A percentile compares a stretch with the other conserved stretches of the same genome.
Conservation (phyloP, 2,888 invertebrate species). For the Cepaea hortensis region DNA sequence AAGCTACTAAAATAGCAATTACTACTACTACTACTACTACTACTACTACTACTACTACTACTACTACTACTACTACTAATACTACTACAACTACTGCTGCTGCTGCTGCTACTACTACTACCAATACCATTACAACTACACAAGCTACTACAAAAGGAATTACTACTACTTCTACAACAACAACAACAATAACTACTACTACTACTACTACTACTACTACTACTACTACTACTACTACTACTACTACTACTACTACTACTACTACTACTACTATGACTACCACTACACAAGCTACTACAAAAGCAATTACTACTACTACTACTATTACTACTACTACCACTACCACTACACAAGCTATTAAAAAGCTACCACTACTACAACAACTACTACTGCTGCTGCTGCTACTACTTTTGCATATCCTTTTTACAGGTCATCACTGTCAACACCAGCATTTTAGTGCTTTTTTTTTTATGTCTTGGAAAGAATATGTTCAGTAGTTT, state of each 20-base stretch:
- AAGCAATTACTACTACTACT: background rate
- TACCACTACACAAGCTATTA: background rate
- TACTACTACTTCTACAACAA: slow-evolving; percentile 12
- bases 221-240: slow-evolving; percentile 21
- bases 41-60: background rate
- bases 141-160: too few species aligned
- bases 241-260: slow-evolving; percentile 29
- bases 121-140: background rate
- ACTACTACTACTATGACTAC: slow-evolving; percentile 1
- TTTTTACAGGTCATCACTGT: too few species aligned
- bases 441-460: too few species aligned
- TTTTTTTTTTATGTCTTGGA: too few species aligned
- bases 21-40: slow-evolving; percentile 10
- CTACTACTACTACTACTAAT: background rate
- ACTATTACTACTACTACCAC: background rate
- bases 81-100: too few species aligned
- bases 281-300: background rate
- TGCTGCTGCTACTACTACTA: background rate
- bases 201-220: slow-evolving; percentile 28
- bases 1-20: background rate
- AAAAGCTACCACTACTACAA: background rate
- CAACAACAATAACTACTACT: background rate
- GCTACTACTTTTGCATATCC: background rate
- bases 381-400: background rate
- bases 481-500: too few species aligned